A percentile compares a stretch with the other conserved stretches of the same genome.
These are phyloP conservation scores for Drosophila dunni DNA, from an alignment of 1,140 invertebrate species.

Conservation along the genomic window DNA sequence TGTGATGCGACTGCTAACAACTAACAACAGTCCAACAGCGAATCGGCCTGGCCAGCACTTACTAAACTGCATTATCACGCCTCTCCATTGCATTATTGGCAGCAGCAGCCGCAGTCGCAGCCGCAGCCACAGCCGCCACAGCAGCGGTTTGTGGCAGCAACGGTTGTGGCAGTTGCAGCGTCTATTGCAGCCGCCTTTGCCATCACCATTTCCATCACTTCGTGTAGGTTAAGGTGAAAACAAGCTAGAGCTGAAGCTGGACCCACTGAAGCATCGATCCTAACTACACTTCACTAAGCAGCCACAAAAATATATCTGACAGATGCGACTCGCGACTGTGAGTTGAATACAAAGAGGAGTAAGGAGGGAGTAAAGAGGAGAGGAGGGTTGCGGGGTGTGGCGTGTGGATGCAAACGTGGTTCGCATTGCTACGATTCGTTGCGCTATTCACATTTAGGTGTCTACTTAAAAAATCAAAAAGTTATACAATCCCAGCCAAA, in stretches of 20 bases:
- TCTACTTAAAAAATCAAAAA: slow-evolving; percentile 82
- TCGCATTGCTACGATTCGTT: slow-evolving; percentile 74
- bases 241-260: slow-evolving; percentile 52
- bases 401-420: slow-evolving; percentile 34
- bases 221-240: slow-evolving; percentile 77
- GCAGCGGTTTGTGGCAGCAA: slow-evolving; percentile 40
- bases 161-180: slow-evolving; percentile 12
- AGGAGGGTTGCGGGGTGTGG: not conserved
- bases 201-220: slow-evolving; percentile 32
- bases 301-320: slow-evolving; percentile 79
- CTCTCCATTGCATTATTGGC: slow-evolving; percentile 81
- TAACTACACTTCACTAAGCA: slow-evolving; percentile 80
- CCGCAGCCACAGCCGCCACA: slow-evolving; percentile 14
- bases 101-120: slow-evolving; percentile 44
- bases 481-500: slow-evolving; percentile 72
- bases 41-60: slow-evolving; percentile 56
- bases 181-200: slow-evolving; percentile 27
- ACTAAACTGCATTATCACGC: slow-evolving; percentile 83
- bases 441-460: slow-evolving; percentile 83
- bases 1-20: slow-evolving; percentile 19
- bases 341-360: slow-evolving; percentile 40
- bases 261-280: slow-evolving; percentile 64
- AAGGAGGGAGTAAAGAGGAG: no score
- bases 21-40: slow-evolving; percentile 36
- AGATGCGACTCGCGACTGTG: slow-evolving; percentile 68